Conservation (phyloP, 1,140 invertebrate genomes). For the Spodoptera litura region DNA sequence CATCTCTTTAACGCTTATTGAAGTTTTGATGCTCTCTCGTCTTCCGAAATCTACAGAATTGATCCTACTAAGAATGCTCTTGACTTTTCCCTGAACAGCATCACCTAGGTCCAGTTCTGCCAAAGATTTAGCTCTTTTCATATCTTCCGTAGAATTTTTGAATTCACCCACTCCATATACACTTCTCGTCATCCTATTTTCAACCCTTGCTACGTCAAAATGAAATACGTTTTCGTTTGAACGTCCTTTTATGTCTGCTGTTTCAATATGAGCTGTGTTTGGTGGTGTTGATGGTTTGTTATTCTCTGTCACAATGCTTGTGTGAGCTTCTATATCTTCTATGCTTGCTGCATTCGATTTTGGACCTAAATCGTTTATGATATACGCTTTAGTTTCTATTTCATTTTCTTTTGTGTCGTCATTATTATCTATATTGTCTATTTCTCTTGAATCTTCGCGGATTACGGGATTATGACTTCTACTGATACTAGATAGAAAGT, state of each 20-base stretch:
- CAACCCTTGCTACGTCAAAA: not conserved
- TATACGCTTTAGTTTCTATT: not conserved
- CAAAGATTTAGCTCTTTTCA: constrained; percentile 62
- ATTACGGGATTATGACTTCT: not conserved
- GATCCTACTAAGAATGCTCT: constrained; percentile 66
- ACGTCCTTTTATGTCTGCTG: too few relatives aligned
- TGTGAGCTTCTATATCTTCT: not conserved
- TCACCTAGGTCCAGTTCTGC: constrained; percentile 69
- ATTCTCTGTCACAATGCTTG: not conserved
- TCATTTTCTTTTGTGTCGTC: constrained; percentile 2
- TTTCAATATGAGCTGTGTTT: not conserved
- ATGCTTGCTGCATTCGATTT: not conserved
- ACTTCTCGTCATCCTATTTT: not conserved
- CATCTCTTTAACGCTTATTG: constrained; percentile 60
- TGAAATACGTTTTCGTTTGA: constrained; percentile 11
- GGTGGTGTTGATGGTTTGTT: too few relatives aligned
- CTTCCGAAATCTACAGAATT: constrained; percentile 63
- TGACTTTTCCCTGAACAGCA: constrained; percentile 67
- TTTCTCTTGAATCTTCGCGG: not conserved
- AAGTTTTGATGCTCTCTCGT: constrained; percentile 52
- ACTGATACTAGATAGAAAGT: not conserved
- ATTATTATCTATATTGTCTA: not conserved
- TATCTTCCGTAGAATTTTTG: constrained; percentile 41
- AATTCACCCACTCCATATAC: not conserved
- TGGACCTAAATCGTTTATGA: not conserved